These are phyloP conservation scores for Sebastes itinus DNA, from an alignment of 2,797 vertebrate genomes.

Conservation along the genomic window DNA sequence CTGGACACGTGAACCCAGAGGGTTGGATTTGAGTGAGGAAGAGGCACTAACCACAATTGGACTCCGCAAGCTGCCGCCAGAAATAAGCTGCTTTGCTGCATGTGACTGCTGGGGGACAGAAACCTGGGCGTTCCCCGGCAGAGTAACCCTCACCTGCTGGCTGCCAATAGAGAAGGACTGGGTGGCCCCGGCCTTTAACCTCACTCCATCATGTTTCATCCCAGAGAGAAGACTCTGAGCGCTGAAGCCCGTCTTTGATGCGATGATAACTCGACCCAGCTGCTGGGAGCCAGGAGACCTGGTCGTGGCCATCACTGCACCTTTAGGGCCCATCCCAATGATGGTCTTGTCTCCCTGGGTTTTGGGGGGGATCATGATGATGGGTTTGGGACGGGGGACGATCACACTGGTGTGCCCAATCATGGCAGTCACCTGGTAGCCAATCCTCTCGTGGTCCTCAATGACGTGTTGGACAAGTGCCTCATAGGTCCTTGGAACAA, in stretches of 20 bases:
- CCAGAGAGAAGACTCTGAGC: constrained; percentile 88
- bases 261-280: constrained; percentile 88
- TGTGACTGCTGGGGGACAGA: constrained; percentile 92
- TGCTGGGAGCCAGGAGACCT: constrained; percentile 90
- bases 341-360: constrained; percentile 91
- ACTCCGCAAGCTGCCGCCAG: constrained; percentile 85
- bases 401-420: constrained; percentile 98
- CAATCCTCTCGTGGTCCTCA: constrained; percentile 97
- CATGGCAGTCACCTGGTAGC: constrained; percentile 99
- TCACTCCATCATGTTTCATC: constrained; percentile 88
- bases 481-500: constrained; percentile 97
- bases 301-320: constrained; percentile 84
- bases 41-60: constrained; percentile 83
- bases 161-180: constrained; percentile 82
- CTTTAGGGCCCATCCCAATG: constrained; percentile 92
- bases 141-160: constrained; percentile 87
- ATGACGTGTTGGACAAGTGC: constrained; percentile 98
- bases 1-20: constrained; percentile 90
- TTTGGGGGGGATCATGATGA: constrained; percentile 93
- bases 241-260: constrained; percentile 88
- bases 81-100: constrained; percentile 90
- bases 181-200: constrained; percentile 87
- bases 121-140: constrained; percentile 89
- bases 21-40: constrained; percentile 87
- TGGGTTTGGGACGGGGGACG: constrained; percentile 92